Base-by-base conservation (phyloP, 92 coral and sea anemone species). In the Paramuricea clavata region DNA sequence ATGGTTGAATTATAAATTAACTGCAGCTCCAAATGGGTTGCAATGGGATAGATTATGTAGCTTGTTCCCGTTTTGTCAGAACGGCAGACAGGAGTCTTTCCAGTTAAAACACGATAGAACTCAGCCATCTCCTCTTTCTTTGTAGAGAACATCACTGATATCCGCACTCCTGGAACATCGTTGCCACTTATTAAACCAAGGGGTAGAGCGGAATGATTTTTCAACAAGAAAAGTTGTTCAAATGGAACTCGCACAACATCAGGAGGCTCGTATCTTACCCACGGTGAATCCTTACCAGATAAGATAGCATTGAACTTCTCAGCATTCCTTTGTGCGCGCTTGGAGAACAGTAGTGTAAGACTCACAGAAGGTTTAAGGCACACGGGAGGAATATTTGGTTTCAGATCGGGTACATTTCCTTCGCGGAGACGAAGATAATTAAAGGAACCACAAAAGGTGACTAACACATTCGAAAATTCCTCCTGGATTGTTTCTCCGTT, bases 401-500 rank as follows among this genome's bases (percentile, higher is more conserved):
- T 43, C 25, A 56, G 70, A 6, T 79, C 84, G 16, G 54, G 15
- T 26, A 59, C 32, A 9, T 60, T 57, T 12, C 43, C 57, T 42
- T 79, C 84, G 8, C 32, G 72, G 35, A 79, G 84, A 26, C 84
- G 73, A 39, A 79, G 84, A n/a, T 79, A 59, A 12, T 60, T 79
- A 49, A 79, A 79, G n/a, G 73, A 64, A 36, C 84, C 59, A n/a
- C 73, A 36, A 49, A 79, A 79, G 5, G 70, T 33, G 11, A 61
- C 73, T 19, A 79, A 49, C 6, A 67, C 84, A 15, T 1, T 11
- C 11, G 84, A 79, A 21, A 79, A 23, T 28, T 79, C 56, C 8
- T 9, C 9, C 56, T 60, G 84, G 11, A 79, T 35, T 6, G 42
- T 57, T 41, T 79, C 71, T 26, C 56, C 56, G 27, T 11, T 33